Evolutionary conservation across 1,140 invertebrate genomes (phyloP).

Genomic region (Ceratina australensis): DNA sequence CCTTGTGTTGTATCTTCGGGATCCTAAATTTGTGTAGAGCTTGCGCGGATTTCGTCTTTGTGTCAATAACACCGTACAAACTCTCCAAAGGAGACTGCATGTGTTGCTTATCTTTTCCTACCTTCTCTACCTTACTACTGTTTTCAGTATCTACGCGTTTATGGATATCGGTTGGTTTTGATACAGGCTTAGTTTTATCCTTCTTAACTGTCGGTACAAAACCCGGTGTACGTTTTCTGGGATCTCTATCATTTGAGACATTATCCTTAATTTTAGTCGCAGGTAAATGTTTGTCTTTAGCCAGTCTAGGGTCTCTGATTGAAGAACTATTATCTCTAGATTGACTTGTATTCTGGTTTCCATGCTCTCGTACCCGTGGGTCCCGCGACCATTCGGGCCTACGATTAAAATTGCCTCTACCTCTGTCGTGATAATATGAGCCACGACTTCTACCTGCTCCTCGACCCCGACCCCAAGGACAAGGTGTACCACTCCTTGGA

Average conservation of each 20-base stretch:
- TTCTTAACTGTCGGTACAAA: not conserved
- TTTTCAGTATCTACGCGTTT: not conserved
- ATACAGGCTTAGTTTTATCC: slow-evolving; percentile 40
- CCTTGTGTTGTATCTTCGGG: slow-evolving; percentile 81
- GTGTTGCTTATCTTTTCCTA: slow-evolving; percentile 61
- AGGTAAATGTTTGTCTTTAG: slow-evolving; percentile 53
- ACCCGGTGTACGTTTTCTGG: slow-evolving; percentile 43
- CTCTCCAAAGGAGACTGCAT: slow-evolving; percentile 80
- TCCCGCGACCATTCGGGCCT: slow-evolving; percentile 53
- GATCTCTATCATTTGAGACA: slow-evolving; percentile 44
- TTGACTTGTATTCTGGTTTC: not conserved
- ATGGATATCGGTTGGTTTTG: slow-evolving; percentile 22
- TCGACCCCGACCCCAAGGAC: slow-evolving; percentile 48
- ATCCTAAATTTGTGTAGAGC: slow-evolving; percentile 84
- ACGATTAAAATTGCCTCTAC: slow-evolving; percentile 48
- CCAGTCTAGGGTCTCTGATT: slow-evolving; percentile 49
- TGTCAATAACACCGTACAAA: slow-evolving; percentile 80
- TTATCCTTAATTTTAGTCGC: slow-evolving; percentile 1
- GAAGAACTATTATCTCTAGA: slow-evolving; percentile 25
- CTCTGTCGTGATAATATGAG: slow-evolving; percentile 53
- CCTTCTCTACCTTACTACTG: slow-evolving; percentile 65
- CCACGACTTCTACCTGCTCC: slow-evolving; percentile 34
- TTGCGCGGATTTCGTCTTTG: slow-evolving; percentile 72
- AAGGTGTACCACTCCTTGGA: slow-evolving; percentile 50
- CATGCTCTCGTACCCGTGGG: slow-evolving; percentile 59